Percentiles rank a stretch among this genome's conserved stretches.
phyloP scores from a whole-genome alignment of 1,140 invertebrate species.

The Sesamia nonagrioides region DNA sequence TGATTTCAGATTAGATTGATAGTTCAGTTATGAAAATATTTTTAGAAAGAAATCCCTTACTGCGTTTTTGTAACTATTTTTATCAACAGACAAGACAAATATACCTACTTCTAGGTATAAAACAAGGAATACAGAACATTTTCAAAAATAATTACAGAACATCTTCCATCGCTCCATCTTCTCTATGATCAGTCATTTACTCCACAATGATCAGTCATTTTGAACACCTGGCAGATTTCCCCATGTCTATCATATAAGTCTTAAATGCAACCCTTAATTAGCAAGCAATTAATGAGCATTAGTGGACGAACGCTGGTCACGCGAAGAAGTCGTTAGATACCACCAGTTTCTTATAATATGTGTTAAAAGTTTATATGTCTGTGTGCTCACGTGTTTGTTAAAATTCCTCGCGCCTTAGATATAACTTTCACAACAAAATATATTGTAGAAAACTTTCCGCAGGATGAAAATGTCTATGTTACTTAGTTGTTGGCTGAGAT shows the following conservation, averaged over 20 bases:
- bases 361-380: neutral
- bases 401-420: neutral
- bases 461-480: neutral
- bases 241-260: neutral
- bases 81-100: too few species aligned
- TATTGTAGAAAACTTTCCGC: neutral
- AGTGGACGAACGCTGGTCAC: neutral
- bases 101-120: too few species aligned
- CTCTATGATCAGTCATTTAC: slow-evolving; percentile 12
- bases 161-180: neutral
- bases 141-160: too few species aligned
- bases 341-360: neutral
- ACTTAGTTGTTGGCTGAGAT: too few species aligned
- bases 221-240: neutral
- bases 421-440: slow-evolving; percentile 29
- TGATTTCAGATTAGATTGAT: too few species aligned
- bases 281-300: neutral
- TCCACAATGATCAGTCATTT: neutral
- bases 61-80: too few species aligned
- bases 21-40: too few species aligned
- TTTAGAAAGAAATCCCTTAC: too few species aligned
- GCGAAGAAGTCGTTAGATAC: slow-evolving; percentile 12
- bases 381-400: neutral
- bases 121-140: too few species aligned
- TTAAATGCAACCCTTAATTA: slow-evolving; percentile 24